phyloP scores from a whole-genome alignment of 2,888 invertebrate species.

The Thymelicus lineola region DNA sequence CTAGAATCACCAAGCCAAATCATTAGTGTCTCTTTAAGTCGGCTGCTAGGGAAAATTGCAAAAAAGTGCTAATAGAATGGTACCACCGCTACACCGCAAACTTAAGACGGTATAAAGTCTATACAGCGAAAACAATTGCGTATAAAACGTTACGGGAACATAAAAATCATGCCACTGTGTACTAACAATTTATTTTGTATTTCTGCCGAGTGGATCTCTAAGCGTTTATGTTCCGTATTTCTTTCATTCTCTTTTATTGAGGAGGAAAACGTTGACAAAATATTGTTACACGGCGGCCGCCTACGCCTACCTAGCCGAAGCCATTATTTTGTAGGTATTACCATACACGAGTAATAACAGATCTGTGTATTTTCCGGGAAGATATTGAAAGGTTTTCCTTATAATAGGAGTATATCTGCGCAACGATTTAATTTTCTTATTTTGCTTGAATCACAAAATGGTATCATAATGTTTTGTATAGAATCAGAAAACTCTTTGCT shows the following conservation, averaged over 20 bases:
- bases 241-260: conserved; percentile 31
- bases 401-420: background rate
- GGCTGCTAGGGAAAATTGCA: no score
- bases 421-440: background rate
- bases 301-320: conserved; percentile 14
- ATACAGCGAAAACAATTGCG: conserved; percentile 10
- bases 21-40: no score
- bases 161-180: conserved; percentile 30
- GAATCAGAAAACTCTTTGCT: no score
- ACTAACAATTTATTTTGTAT: conserved; percentile 33
- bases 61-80: background rate
- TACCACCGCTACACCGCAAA: conserved; percentile 6
- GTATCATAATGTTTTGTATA: no score
- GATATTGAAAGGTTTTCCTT: conserved; percentile 13
- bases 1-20: no score
- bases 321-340: conserved; percentile 29
- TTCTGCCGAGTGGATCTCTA: conserved; percentile 32
- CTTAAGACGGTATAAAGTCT: conserved; percentile 5
- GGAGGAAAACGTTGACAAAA: conserved; percentile 38
- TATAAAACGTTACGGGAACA: conserved; percentile 24
- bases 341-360: conserved; percentile 20
- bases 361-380: conserved; percentile 11
- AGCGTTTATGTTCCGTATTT: conserved; percentile 31
- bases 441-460: background rate
- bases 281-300: conserved; percentile 13